phyloP scores from a whole-genome alignment of 1,140 invertebrate genomes.

The Ditylenchus dipsaci region DNA sequence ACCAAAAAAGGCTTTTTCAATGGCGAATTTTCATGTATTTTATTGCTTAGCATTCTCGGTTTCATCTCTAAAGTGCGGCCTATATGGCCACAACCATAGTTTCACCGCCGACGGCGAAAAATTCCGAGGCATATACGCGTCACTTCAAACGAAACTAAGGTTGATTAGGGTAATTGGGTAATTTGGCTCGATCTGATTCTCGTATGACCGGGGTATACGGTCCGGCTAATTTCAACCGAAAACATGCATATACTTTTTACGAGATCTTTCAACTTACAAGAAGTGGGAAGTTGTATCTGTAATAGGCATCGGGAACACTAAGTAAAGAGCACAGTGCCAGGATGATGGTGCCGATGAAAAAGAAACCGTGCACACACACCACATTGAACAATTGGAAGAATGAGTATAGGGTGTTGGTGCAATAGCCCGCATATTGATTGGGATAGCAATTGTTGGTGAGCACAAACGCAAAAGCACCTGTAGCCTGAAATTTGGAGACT shows the following conservation, averaged over 20 bases:
- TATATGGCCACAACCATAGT: too few species aligned
- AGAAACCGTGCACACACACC: slow-evolving; percentile 26
- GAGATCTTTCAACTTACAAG: too few species aligned
- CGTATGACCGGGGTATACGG: too few species aligned
- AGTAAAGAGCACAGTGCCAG: slow-evolving; percentile 17
- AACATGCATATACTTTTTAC: too few species aligned
- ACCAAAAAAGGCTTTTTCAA: too few species aligned
- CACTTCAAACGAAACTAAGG: too few species aligned
- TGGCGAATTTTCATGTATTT: too few species aligned
- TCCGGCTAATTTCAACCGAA: too few species aligned
- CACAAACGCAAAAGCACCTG: slow-evolving; percentile 13
- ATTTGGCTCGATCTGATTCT: not conserved
- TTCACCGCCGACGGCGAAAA: too few species aligned
- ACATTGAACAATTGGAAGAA: slow-evolving; percentile 30
- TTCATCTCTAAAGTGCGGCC: too few species aligned
- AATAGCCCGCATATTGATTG: slow-evolving; percentile 2
- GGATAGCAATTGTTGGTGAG: slow-evolving; percentile 23
- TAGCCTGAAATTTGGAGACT: slow-evolving; percentile 1
- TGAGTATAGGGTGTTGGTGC: slow-evolving; percentile 4
- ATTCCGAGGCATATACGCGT: too few species aligned
- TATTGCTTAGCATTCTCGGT: too few species aligned
- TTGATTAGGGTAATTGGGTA: not conserved
- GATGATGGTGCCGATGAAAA: slow-evolving; percentile 13
- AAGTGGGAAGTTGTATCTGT: slow-evolving; percentile 23
- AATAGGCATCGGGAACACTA: slow-evolving; percentile 28